Percentiles rank a stretch among this genome's conserved stretches.
These are phyloP conservation scores for Phalera bucephala DNA, from an alignment of 2,888 invertebrate genomes.

Conservation along the genomic window DNA sequence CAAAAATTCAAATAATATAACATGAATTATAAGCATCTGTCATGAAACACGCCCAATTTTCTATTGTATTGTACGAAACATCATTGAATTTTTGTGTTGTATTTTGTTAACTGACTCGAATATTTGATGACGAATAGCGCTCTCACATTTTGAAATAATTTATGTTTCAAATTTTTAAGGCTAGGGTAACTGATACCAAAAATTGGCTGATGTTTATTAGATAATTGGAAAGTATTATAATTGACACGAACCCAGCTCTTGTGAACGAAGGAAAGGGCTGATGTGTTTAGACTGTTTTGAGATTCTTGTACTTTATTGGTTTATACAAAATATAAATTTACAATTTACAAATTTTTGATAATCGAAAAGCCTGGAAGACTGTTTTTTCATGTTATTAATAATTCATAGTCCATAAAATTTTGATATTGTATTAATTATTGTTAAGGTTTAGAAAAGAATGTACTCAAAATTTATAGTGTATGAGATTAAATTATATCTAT, in stretches of 20 bases:
- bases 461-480: conserved; percentile 52
- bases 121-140: conserved; percentile 13
- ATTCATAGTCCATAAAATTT: conserved; percentile 77
- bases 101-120: conserved; percentile 17
- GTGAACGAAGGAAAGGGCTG: conserved; percentile 37
- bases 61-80: conserved; percentile 12
- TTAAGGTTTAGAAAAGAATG: conserved; percentile 65
- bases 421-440: conserved; percentile 74
- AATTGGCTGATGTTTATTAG: conserved; percentile 51
- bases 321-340: conserved; percentile 67
- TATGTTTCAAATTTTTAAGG: conserved; percentile 33
- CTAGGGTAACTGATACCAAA: conserved; percentile 56
- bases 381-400: conserved; percentile 75
- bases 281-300: conserved; percentile 63
- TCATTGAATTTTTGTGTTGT: conserved; percentile 16
- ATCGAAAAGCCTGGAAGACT: conserved; percentile 77
- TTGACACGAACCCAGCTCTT: conserved; percentile 31
- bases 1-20: conserved; percentile 19
- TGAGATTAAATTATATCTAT: conserved; percentile 14
- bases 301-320: conserved; percentile 70
- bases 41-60: conserved; percentile 11
- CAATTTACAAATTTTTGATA: conserved; percentile 81
- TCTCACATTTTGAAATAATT: conserved; percentile 19
- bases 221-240: conserved; percentile 36
- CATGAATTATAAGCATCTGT: conserved; percentile 6